Percentiles rank a stretch among this genome's conserved stretches.
phyloP scores from a whole-genome alignment of 2,113 vertebrate genomes.

The Caracal caracal region DNA sequence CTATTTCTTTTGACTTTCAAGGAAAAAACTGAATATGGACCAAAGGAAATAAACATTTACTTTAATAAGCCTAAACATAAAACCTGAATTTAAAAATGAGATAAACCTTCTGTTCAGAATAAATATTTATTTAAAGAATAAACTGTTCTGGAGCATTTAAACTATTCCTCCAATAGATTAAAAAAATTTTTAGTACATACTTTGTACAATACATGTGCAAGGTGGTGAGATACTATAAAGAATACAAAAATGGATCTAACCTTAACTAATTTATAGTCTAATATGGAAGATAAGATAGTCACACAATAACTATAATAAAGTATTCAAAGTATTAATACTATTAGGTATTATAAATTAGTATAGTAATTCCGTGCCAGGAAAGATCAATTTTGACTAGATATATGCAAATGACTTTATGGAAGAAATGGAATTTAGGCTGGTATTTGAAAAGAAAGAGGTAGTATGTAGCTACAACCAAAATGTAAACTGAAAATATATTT shows the following conservation, averaged over 20 bases:
- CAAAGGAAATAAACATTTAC: conserved; percentile 18
- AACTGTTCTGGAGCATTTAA: not conserved
- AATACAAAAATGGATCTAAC: not conserved
- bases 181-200: not conserved
- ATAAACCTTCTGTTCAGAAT: not conserved
- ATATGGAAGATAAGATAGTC: not conserved
- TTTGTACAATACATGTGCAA: conserved; percentile 3
- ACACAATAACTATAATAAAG: not conserved
- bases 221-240: not conserved
- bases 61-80: conserved; percentile 42
- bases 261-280: conserved; percentile 15
- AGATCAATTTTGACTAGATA: not conserved
- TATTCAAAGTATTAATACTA: not conserved
- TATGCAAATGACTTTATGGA: not conserved
- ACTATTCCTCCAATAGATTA: not conserved
- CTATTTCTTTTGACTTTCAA: not conserved
- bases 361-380: not conserved
- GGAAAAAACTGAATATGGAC: not conserved
- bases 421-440: not conserved
- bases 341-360: not conserved
- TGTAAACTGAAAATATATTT: not conserved
- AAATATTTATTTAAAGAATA: conserved; percentile 51
- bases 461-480: not conserved
- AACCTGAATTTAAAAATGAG: conserved; percentile 23
- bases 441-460: not conserved